Percentiles rank a stretch among this genome's conserved stretches.
Conservation (phyloP, 2,888 invertebrate species). For the Oeneis ivallda region DNA sequence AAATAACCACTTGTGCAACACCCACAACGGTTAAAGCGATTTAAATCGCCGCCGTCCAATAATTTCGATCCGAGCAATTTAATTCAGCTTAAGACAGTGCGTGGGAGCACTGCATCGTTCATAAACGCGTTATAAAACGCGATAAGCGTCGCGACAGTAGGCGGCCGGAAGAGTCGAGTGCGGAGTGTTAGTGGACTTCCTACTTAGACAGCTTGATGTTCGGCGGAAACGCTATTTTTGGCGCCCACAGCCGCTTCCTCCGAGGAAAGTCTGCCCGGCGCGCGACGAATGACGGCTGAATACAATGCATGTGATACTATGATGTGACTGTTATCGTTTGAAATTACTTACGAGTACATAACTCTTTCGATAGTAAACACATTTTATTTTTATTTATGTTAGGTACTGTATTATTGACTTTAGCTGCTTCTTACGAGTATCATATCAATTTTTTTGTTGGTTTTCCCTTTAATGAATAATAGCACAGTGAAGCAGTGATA, state of each 20-base stretch:
- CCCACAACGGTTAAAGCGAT: conserved; percentile 33
- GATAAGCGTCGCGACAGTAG: conserved; percentile 77
- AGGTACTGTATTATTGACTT: background rate
- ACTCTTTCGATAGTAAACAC: no score
- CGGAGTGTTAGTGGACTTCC: conserved; percentile 73
- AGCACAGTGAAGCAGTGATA: no score
- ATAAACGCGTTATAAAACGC: conserved; percentile 77
- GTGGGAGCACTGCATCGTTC: conserved; percentile 68
- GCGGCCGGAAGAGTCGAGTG: conserved; percentile 76
- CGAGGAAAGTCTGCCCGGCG: conserved; percentile 72
- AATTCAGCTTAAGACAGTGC: conserved; percentile 74
- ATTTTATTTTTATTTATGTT: background rate
- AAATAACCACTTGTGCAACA: conserved; percentile 7
- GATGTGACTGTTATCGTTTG: background rate
- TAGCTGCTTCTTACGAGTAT: no score
- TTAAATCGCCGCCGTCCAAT: conserved; percentile 57
- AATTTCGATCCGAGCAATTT: conserved; percentile 68
- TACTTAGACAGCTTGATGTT: conserved; percentile 72
- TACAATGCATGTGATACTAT: conserved; percentile 40
- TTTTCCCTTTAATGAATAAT: no score
- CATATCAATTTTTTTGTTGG: no score
- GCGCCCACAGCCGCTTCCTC: conserved; percentile 77
- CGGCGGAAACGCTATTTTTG: conserved; percentile 80
- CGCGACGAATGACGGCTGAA: conserved; percentile 48
- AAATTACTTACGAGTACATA: no score